phyloP scores from a whole-genome alignment of 2,113 vertebrate species.

The Rhynchomys soricoides region DNA sequence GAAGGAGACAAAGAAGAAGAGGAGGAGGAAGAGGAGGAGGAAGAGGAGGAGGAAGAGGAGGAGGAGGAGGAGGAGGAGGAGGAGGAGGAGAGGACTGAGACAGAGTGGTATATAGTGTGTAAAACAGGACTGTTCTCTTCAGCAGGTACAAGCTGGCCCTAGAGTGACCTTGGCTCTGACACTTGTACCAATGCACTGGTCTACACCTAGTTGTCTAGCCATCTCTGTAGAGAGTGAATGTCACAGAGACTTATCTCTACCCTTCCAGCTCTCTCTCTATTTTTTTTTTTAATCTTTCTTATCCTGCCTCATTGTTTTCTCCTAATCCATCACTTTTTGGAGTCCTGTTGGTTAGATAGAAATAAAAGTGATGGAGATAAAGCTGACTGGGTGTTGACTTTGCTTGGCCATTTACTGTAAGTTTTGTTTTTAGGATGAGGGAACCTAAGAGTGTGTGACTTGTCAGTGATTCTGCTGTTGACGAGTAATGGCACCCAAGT shows the following conservation, averaged over 20 bases:
- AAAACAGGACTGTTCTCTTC: background rate
- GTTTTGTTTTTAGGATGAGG: background rate
- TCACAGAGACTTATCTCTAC: background rate
- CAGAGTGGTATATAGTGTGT: background rate
- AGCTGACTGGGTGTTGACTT: background rate
- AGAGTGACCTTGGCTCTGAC: no score
- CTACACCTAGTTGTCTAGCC: background rate
- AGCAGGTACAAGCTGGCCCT: background rate
- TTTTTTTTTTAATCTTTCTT: background rate
- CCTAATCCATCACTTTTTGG: background rate
- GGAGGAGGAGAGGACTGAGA: background rate
- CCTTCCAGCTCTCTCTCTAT: background rate
- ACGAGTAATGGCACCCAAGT: background rate
- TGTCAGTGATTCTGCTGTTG: background rate
- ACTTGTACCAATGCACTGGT: background rate
- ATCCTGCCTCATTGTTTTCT: background rate
- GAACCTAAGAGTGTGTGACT: background rate
- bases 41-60: no score
- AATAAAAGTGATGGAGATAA: background rate
- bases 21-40: background rate
- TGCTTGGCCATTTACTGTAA: background rate
- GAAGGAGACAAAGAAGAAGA: no score
- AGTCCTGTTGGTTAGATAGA: background rate
- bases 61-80: background rate
- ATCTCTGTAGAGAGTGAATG: background rate